A percentile compares a stretch with the other conserved stretches of the same genome.
Conservation (phyloP, 2,797 vertebrate genomes). For the Dendrocincla tyrannina region DNA sequence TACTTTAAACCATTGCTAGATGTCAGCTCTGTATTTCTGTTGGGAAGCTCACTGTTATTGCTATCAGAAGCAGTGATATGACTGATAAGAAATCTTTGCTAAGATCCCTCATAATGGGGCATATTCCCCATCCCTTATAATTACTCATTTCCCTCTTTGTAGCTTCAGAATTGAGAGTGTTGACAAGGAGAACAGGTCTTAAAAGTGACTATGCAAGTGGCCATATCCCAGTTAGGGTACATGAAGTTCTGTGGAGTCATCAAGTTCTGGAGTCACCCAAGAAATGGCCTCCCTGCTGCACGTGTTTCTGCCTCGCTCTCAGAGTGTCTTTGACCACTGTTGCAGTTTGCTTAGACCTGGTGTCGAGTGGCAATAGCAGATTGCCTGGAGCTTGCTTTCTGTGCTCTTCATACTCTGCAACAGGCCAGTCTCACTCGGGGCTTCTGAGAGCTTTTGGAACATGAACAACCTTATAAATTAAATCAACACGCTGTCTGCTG, state of each 20-base stretch:
- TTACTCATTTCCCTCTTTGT: neutral
- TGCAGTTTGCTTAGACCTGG: neutral
- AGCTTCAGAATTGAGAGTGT: neutral
- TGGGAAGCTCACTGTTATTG: neutral
- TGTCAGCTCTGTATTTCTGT: neutral
- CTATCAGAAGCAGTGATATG: neutral
- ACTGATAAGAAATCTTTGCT: neutral
- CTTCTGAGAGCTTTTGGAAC: neutral
- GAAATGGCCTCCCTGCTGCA: neutral
- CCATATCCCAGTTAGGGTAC: neutral
- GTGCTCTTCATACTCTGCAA: neutral
- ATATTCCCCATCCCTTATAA: neutral
- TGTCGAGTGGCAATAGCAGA: neutral
- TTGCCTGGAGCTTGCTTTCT: neutral
- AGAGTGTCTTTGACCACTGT: neutral
- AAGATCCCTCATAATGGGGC: neutral
- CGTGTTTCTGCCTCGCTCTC: neutral
- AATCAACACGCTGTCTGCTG: neutral
- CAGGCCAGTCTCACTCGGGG: neutral
- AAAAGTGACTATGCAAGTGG: neutral
- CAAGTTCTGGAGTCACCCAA: neutral
- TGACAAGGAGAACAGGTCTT: neutral
- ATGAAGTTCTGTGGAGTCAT: neutral
- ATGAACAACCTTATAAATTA: neutral
- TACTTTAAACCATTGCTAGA: neutral